Evolutionary conservation across 2,797 vertebrate species (phyloP).

Genomic region (Pseudocheirus occidentalis): DNA sequence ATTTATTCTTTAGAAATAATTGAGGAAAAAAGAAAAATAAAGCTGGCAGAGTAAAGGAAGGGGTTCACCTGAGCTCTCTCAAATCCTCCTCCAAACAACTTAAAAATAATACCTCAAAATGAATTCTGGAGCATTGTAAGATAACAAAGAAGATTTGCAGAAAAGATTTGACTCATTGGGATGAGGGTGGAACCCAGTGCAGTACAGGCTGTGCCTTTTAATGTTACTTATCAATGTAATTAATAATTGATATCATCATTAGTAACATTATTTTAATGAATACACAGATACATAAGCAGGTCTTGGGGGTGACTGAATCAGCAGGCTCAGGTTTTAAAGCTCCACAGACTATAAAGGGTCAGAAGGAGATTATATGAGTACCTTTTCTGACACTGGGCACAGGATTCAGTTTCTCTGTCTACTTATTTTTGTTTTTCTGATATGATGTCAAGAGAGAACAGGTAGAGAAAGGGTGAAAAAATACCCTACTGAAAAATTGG

Average conservation of each 20-base stretch:
- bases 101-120: not conserved
- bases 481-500: not conserved
- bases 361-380: not conserved
- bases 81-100: not conserved
- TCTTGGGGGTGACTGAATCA: not conserved
- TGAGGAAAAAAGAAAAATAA: not conserved
- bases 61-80: not conserved
- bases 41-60: not conserved
- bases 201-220: accelerated
- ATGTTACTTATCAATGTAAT: no score
- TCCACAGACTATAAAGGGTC: not conserved
- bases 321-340: not conserved
- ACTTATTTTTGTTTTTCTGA: not conserved
- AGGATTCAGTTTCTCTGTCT: not conserved
- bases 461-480: not conserved
- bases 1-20: not conserved
- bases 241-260: no score
- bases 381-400: not conserved
- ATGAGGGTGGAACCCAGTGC: not conserved
- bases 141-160: no score
- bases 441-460: not conserved
- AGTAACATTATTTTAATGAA: no score
- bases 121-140: not conserved
- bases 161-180: no score
- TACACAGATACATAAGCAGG: no score